phyloP scores from a whole-genome alignment of 1,140 invertebrate species.

The Heliothis subflexa region DNA sequence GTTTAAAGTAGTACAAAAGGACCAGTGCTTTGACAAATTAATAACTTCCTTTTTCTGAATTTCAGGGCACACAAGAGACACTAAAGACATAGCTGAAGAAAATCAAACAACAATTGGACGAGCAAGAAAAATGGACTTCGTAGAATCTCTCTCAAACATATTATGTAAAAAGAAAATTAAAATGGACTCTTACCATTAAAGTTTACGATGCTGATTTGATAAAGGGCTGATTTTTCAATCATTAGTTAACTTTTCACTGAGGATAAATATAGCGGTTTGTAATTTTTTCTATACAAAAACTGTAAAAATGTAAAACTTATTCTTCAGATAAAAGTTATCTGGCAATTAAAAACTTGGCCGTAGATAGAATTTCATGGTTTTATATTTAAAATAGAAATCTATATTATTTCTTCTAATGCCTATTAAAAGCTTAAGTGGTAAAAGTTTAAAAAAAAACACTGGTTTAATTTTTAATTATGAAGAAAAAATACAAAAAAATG shows the following conservation, averaged over 20 bases:
- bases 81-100: not conserved
- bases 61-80: slow-evolving; percentile 2
- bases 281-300: no score
- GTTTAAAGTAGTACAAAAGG: no score
- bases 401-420: not conserved
- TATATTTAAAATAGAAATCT: not conserved
- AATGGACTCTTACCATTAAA: not conserved
- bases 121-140: not conserved
- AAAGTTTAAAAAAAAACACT: not conserved
- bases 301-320: no score
- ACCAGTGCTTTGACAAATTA: not conserved
- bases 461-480: no score
- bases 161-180: not conserved
- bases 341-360: no score
- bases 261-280: no score
- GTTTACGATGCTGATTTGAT: no score
- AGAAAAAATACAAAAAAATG: no score
- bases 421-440: not conserved
- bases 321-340: no score
- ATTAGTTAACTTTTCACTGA: no score
- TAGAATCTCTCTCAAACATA: not conserved
- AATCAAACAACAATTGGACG: not conserved
- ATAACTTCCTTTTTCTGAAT: not conserved
- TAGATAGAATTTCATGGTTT: not conserved
- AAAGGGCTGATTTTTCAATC: no score